phyloP scores from a whole-genome alignment of 2,888 invertebrate genomes.

The Brachynemurus nebulosus region DNA sequence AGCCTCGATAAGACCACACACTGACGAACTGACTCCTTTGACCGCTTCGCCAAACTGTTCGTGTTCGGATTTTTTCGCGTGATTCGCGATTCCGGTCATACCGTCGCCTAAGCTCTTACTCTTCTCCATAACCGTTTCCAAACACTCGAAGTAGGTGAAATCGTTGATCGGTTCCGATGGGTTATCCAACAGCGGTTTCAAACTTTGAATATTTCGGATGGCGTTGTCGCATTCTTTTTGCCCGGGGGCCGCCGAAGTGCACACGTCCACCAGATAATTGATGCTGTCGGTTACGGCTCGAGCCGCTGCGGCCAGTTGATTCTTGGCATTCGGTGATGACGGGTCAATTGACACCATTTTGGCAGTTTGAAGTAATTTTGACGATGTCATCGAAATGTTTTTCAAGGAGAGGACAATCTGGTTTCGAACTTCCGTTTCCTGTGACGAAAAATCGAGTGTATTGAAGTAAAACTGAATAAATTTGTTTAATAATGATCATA shows the following conservation, averaged over 20 bases:
- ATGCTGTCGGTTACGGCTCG: slow-evolving; percentile 86
- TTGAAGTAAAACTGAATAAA: background rate
- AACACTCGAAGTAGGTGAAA: slow-evolving; percentile 82
- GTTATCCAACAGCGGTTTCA: slow-evolving; percentile 67
- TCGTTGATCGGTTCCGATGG: slow-evolving; percentile 81
- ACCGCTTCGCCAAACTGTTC: slow-evolving; percentile 77
- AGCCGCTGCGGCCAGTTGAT: slow-evolving; percentile 76
- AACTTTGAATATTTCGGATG: slow-evolving; percentile 77
- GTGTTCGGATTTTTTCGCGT: slow-evolving; percentile 76
- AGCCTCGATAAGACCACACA: slow-evolving; percentile 84
- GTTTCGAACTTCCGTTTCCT: slow-evolving; percentile 58
- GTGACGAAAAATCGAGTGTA: slow-evolving; percentile 27
- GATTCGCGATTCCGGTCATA: slow-evolving; percentile 89
- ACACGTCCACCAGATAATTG: slow-evolving; percentile 76
- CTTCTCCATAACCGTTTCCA: slow-evolving; percentile 80
- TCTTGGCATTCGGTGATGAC: slow-evolving; percentile 78
- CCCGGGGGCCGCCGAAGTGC: slow-evolving; percentile 82
- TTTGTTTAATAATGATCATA: background rate
- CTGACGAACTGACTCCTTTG: slow-evolving; percentile 68
- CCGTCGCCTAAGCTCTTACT: slow-evolving; percentile 75
- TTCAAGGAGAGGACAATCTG: slow-evolving; percentile 79
- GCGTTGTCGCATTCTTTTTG: slow-evolving; percentile 96
- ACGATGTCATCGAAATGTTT: slow-evolving; percentile 75
- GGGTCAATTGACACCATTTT: slow-evolving; percentile 85
- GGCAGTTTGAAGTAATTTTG: slow-evolving; percentile 72